phyloP scores from a whole-genome alignment of 2,113 vertebrate genomes.

The Nothobranchius kuhntae region DNA sequence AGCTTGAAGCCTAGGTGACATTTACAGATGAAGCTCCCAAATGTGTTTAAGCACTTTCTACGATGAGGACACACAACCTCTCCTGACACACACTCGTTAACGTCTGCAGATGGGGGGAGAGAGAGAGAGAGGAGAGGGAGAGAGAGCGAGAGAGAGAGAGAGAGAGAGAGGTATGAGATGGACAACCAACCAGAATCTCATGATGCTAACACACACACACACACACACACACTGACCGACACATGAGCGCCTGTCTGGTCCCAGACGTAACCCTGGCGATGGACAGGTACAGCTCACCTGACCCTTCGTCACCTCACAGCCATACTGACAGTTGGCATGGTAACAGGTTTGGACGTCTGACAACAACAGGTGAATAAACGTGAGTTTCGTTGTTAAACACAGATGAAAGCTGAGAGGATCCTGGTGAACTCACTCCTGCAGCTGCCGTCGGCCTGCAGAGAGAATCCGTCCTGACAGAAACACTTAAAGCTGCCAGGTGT shows the following conservation, averaged over 20 bases:
- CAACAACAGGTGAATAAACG: not conserved
- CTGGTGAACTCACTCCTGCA: constrained; percentile 84
- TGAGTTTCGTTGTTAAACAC: not conserved
- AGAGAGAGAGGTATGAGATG: not conserved
- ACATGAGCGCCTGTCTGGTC: constrained; percentile 87
- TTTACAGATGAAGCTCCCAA: constrained; percentile 92
- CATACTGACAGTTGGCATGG: constrained; percentile 95
- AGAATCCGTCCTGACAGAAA: constrained; percentile 88
- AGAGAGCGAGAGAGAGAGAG: too few species aligned
- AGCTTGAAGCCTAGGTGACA: constrained; percentile 91
- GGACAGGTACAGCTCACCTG: constrained; percentile 89
- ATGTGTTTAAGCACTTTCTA: constrained; percentile 92
- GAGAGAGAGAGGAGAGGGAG: too few species aligned
- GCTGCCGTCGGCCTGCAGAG: constrained; percentile 83
- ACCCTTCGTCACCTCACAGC: constrained; percentile 89
- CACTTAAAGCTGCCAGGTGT: constrained; percentile 93
- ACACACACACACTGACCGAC: constrained; percentile 77
- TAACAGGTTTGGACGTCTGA: constrained; percentile 85
- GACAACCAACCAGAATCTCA: not conserved
- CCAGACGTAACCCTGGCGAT: constrained; percentile 88
- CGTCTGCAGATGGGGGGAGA: constrained; percentile 74
- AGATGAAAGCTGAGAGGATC: not conserved
- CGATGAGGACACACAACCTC: constrained; percentile 83
- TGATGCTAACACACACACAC: not conserved
- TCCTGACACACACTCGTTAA: constrained; percentile 86